Conservation (phyloP, 2,797 vertebrate genomes). For the Halcyon badia region DNA sequence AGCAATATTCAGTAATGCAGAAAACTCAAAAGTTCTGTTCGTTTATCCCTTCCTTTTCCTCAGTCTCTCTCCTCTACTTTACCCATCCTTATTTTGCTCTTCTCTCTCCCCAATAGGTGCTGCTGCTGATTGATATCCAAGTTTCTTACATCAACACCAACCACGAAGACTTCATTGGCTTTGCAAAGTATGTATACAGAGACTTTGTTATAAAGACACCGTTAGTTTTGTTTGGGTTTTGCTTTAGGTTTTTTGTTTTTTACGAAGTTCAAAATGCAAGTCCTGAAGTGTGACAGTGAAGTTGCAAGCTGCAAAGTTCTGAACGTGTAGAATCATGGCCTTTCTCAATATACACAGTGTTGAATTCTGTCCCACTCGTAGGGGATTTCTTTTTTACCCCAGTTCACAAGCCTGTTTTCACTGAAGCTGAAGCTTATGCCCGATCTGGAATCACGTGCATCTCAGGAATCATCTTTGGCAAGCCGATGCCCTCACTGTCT, state of each 20-base stretch:
- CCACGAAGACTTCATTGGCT: conserved; percentile 95
- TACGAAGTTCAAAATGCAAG: background rate
- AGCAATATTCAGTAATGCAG: background rate
- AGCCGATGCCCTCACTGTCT: background rate
- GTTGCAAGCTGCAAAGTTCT: background rate
- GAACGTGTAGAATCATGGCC: rapidly evolving
- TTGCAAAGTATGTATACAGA: conserved; percentile 87
- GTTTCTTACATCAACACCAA: conserved; percentile 96
- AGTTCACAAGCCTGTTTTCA: background rate
- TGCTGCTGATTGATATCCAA: conserved; percentile 92
- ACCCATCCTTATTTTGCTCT: background rate
- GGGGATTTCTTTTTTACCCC: background rate
- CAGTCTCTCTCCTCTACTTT: background rate
- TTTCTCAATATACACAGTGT: background rate
- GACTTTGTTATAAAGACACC: background rate
- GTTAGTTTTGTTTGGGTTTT: background rate
- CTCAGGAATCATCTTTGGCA: background rate
- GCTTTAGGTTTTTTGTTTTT: background rate
- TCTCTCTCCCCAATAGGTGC: conserved; percentile 79
- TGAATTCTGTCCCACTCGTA: background rate
- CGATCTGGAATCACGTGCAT: background rate
- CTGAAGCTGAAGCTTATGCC: background rate
- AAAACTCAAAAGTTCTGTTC: background rate
- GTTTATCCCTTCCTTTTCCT: background rate
- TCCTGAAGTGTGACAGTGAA: background rate